Percentiles rank a stretch among this genome's conserved stretches.
Conservation (phyloP, 2,888 invertebrate genomes). For the Sesamia inferens region DNA sequence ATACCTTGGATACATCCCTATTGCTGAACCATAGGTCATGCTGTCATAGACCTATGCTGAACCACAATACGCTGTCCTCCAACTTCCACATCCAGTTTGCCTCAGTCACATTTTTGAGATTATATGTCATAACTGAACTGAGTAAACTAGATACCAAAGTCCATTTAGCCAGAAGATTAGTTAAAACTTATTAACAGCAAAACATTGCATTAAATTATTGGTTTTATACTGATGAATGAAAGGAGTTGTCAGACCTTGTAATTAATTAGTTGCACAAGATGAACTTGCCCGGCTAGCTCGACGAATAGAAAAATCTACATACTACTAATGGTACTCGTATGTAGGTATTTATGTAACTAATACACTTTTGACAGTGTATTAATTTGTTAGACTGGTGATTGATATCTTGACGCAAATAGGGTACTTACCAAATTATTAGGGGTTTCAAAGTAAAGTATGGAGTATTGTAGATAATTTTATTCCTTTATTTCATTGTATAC, state of each 20-base stretch:
- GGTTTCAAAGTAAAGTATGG: not conserved
- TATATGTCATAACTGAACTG: no score
- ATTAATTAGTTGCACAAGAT: constrained; percentile 49
- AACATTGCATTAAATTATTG: constrained; percentile 34
- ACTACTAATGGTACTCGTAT: not conserved
- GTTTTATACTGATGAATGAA: constrained; percentile 40
- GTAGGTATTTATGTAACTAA: constrained; percentile 28
- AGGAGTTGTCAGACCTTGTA: constrained; percentile 44
- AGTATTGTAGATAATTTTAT: not conserved
- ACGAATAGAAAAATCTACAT: not conserved
- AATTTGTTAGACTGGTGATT: constrained; percentile 10
- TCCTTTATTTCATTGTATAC: no score
- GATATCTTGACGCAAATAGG: not conserved
- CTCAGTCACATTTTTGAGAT: no score
- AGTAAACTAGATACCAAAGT: not conserved
- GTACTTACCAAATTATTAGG: not conserved
- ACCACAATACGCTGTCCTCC: no score
- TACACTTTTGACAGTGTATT: not conserved
- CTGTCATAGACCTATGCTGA: no score
- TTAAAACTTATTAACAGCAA: constrained; percentile 15
- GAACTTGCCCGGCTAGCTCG: constrained; percentile 37
- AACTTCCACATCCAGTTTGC: no score
- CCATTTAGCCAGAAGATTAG: not conserved
- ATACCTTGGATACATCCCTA: no score
- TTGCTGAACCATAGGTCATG: no score